Conservation (phyloP, 2,888 invertebrate genomes). For the Dichetophora obliterata region DNA sequence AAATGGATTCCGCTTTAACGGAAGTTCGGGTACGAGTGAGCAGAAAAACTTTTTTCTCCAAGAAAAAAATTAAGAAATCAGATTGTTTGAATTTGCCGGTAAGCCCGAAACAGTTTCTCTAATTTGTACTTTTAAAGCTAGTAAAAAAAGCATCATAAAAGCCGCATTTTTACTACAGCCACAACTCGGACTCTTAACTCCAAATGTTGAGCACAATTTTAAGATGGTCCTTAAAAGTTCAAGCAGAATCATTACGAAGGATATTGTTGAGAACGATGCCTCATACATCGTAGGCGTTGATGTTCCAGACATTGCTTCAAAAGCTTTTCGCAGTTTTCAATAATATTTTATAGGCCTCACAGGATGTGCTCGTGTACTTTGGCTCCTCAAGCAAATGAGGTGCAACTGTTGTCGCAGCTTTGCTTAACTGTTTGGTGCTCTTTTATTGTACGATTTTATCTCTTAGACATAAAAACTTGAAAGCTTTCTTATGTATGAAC, state of each 20-base stretch:
- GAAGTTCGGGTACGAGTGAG: no score
- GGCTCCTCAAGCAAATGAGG: constrained; percentile 2
- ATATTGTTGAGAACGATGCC: constrained; percentile 5
- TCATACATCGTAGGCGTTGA: not conserved
- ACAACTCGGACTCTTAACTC: not conserved
- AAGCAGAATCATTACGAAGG: not conserved
- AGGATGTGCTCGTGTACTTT: constrained; percentile 35
- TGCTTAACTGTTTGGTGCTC: constrained; percentile 20
- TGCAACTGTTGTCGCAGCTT: not conserved
- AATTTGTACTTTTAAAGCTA: constrained; percentile 17
- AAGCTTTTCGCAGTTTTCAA: constrained; percentile 31
- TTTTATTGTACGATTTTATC: constrained; percentile 35
- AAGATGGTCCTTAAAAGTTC: constrained; percentile 4
- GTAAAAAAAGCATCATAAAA: constrained; percentile 6
- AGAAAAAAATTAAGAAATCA: not conserved
- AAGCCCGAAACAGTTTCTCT: not conserved
- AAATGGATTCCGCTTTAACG: not conserved
- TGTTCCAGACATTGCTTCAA: not conserved
- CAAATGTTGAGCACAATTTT: not conserved
- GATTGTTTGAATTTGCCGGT: not conserved
- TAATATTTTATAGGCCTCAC: constrained; percentile 41
- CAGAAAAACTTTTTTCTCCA: no score
- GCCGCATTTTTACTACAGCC: constrained; percentile 1
- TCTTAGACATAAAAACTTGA: constrained; percentile 23
- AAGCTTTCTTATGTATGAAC: constrained; percentile 12